Evolutionary conservation across 1,140 invertebrate species (phyloP).

Genomic region (Drosophila teissieri): DNA sequence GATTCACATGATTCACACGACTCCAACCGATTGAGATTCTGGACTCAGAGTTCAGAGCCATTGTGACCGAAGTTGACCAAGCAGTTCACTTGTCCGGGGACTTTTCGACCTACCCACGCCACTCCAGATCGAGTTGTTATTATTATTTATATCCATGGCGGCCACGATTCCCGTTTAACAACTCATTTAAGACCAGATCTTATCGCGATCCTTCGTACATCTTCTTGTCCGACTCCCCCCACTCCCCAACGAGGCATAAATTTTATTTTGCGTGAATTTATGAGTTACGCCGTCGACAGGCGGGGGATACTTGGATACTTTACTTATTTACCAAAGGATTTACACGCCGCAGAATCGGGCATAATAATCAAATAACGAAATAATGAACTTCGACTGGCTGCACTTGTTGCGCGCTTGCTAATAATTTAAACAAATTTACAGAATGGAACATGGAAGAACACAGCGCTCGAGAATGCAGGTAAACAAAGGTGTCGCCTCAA

Average conservation of each 20-base stretch:
- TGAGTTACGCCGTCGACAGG: conserved; percentile 59
- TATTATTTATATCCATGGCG: conserved; percentile 61
- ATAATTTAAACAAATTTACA: conserved; percentile 80
- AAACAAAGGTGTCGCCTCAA: conserved; percentile 69
- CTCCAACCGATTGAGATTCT: background rate
- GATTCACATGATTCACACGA: background rate
- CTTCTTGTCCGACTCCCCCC: conserved; percentile 9
- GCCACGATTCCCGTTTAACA: conserved; percentile 64
- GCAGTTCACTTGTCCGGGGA: conserved; percentile 25
- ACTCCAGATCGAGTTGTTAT: conserved; percentile 69
- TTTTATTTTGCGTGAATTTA: conserved; percentile 82
- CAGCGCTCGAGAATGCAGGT: conserved; percentile 12
- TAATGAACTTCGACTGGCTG: conserved; percentile 61
- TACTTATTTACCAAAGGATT: conserved; percentile 73
- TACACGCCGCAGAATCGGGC: conserved; percentile 26
- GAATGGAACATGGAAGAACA: conserved; percentile 36
- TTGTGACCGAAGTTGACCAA: conserved; percentile 14
- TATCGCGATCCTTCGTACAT: conserved; percentile 40
- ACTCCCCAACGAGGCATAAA: conserved; percentile 49
- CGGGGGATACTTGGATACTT: conserved; percentile 11
- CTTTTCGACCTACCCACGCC: conserved; percentile 24
- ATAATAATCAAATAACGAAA: conserved; percentile 59
- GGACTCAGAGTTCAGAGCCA: background rate
- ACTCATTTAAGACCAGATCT: conserved; percentile 70
- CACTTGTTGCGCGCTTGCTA: conserved; percentile 72